Percentiles rank a stretch among this genome's conserved stretches.
Evolutionary conservation across 2,113 vertebrate genomes (phyloP).

Genomic region (Stegastes partitus): DNA sequence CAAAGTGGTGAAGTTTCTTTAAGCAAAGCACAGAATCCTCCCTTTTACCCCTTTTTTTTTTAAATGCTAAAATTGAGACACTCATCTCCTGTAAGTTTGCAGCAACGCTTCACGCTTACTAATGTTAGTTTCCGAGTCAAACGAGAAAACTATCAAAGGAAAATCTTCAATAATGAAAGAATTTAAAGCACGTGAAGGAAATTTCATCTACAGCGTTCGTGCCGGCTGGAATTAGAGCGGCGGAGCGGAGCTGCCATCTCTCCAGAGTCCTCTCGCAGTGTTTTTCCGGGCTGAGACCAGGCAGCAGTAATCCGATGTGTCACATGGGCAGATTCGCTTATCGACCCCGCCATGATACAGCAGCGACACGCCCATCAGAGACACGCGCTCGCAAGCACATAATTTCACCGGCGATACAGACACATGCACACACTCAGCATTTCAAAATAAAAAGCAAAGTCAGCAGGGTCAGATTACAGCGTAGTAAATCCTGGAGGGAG

Average conservation of each 20-base stretch:
- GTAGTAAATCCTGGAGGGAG: slow-evolving; percentile 12
- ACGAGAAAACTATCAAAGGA: neutral
- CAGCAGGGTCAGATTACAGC: slow-evolving; percentile 20
- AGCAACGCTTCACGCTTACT: neutral
- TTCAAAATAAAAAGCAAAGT: slow-evolving; percentile 36
- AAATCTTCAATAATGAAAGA: slow-evolving; percentile 42
- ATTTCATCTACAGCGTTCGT: slow-evolving; percentile 45
- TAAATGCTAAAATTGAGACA: slow-evolving; percentile 4
- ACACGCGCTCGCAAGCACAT: slow-evolving; percentile 16
- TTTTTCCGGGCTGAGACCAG: slow-evolving; percentile 60
- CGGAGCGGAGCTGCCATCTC: slow-evolving; percentile 40
- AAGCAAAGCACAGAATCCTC: neutral
- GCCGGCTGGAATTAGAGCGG: slow-evolving; percentile 56
- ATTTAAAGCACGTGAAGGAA: slow-evolving; percentile 39
- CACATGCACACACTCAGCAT: neutral
- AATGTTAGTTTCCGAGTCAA: neutral
- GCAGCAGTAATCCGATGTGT: slow-evolving; percentile 79
- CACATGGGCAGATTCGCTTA: slow-evolving; percentile 73
- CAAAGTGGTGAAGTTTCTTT: neutral
- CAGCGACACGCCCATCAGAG: slow-evolving; percentile 52
- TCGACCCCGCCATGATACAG: slow-evolving; percentile 78
- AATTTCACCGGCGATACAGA: slow-evolving; percentile 14
- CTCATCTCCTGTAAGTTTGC: neutral
- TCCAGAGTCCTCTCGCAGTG: slow-evolving; percentile 38
- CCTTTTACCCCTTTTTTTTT: neutral